Conservation (phyloP, 2,888 invertebrate genomes). For the Xestia sexstrigata region DNA sequence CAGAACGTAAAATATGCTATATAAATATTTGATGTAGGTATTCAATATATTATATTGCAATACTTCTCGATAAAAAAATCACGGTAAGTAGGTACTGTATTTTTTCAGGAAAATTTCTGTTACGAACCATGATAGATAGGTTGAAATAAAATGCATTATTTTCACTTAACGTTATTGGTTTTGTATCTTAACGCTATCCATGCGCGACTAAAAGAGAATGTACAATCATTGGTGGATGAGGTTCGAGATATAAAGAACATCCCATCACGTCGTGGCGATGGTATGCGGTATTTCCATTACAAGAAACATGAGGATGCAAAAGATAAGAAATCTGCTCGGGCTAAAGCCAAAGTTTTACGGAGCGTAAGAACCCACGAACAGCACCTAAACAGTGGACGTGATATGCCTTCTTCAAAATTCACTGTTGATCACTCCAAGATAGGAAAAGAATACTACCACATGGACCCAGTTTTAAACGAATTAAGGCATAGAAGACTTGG, state of each 20-base stretch:
- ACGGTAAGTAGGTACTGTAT: neutral
- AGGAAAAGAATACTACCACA: conserved; percentile 60
- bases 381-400: conserved; percentile 26
- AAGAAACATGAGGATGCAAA: conserved; percentile 27
- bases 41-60: conserved; percentile 47
- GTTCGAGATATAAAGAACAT: conserved; percentile 3
- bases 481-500: conserved; percentile 48
- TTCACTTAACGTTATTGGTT: conserved; percentile 45
- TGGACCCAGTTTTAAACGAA: conserved; percentile 76
- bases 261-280: neutral
- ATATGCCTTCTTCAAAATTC: conserved; percentile 21
- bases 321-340: conserved; percentile 38
- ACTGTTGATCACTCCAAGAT: conserved; percentile 7
- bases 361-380: conserved; percentile 40
- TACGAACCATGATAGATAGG: conserved; percentile 59
- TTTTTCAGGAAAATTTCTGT: conserved; percentile 16
- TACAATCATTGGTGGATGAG: conserved; percentile 53
- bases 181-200: conserved; percentile 44
- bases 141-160: conserved; percentile 70
- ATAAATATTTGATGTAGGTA: conserved; percentile 53
- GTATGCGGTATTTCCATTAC: conserved; percentile 11
- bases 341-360: conserved; percentile 39
- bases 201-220: conserved; percentile 64
- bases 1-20: conserved; percentile 8
- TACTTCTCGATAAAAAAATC: conserved; percentile 35